phyloP scores from a whole-genome alignment of 2,888 invertebrate genomes.

The Ashinkailepas kermadecensis region DNA sequence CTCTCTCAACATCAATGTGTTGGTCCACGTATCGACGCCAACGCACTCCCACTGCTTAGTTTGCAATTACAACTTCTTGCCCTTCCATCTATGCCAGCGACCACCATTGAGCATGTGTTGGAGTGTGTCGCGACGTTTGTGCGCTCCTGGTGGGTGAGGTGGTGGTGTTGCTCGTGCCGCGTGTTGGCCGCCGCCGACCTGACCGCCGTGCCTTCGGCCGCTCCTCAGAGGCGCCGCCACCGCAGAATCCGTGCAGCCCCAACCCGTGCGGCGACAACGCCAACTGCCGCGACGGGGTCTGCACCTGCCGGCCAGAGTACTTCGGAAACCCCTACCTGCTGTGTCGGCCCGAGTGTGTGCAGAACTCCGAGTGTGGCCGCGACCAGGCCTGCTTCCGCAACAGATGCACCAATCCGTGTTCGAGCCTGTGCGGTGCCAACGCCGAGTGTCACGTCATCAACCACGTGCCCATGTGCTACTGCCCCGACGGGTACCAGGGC shows the following conservation, averaged over 20 bases:
- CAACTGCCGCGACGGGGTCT: constrained; percentile 66
- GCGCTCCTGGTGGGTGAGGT: too few relatives aligned
- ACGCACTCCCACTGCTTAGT: too few relatives aligned
- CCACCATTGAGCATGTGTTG: too few relatives aligned
- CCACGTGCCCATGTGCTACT: constrained; percentile 68
- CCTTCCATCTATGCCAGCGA: too few relatives aligned
- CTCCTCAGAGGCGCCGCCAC: constrained; percentile 4
- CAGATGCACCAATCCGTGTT: constrained; percentile 38
- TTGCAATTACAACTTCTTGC: too few relatives aligned
- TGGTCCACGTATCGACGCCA: too few relatives aligned
- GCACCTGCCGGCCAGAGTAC: constrained; percentile 67
- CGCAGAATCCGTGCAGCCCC: constrained; percentile 61
- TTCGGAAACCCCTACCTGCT: constrained; percentile 61
- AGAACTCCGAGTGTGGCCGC: constrained; percentile 64
- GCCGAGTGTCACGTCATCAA: constrained; percentile 66
- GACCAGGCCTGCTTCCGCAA: constrained; percentile 56
- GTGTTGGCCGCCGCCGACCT: too few relatives aligned
- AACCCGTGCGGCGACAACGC: constrained; percentile 72
- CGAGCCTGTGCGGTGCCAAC: constrained; percentile 56
- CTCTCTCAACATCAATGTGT: too few relatives aligned
- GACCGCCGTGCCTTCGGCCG: too few relatives aligned
- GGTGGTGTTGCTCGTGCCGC: too few relatives aligned
- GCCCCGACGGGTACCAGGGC: constrained; percentile 46
- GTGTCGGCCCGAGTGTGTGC: constrained; percentile 53
- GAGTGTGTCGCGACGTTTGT: too few relatives aligned